These are phyloP conservation scores for Eulemur rufifrons DNA, from an alignment of 2,113 vertebrate genomes.

Conservation along the genomic window DNA sequence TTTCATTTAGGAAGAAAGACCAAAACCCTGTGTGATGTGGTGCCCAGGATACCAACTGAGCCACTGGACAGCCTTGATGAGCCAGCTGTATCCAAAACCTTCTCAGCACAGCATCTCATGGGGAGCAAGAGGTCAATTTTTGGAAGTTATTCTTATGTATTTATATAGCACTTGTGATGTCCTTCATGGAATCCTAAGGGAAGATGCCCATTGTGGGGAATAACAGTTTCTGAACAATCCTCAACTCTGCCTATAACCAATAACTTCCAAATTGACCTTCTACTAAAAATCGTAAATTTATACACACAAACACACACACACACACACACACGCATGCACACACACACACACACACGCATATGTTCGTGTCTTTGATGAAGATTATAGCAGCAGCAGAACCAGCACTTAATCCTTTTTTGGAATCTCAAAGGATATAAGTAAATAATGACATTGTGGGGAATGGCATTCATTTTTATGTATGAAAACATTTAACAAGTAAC, in stretches of 20 bases:
- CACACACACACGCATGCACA: background rate
- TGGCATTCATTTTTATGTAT: background rate
- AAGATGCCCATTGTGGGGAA: background rate
- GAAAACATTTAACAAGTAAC: background rate
- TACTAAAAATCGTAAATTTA: background rate
- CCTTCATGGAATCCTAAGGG: background rate
- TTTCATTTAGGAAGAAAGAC: slow-evolving; percentile 13
- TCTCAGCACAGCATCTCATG: background rate
- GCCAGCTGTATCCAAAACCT: background rate
- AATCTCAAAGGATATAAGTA: background rate
- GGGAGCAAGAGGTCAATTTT: background rate
- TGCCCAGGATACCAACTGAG: background rate
- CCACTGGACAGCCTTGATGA: background rate
- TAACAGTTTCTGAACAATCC: background rate
- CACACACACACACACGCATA: rapidly evolving
- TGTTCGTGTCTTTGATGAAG: background rate
- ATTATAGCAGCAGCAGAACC: background rate
- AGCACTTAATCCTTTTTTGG: background rate
- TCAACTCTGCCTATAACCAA: background rate
- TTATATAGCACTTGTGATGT: background rate
- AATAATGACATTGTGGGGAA: background rate
- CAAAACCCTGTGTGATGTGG: background rate
- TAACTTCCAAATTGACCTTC: background rate
- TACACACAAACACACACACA: background rate
- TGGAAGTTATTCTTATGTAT: background rate